phyloP scores from a whole-genome alignment of 2,888 invertebrate species.

The Heliconius hortense region DNA sequence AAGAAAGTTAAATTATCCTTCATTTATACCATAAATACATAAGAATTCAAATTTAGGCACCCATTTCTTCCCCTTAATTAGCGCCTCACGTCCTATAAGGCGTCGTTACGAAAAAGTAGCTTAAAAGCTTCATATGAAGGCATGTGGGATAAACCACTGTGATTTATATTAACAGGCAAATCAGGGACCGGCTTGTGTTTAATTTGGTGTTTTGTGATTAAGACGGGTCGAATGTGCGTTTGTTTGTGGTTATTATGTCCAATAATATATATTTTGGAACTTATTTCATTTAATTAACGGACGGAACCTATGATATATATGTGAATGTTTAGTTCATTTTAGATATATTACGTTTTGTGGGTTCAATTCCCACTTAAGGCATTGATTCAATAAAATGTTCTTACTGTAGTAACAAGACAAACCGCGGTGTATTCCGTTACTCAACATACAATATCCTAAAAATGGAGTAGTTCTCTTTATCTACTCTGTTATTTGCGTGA shows the following conservation, averaged over 20 bases:
- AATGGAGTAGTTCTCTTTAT: too few relatives aligned
- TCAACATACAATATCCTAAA: background rate
- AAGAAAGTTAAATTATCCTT: background rate
- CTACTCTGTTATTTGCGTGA: too few relatives aligned
- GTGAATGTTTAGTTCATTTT: too few relatives aligned
- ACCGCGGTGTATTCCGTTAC: background rate
- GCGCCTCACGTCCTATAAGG: constrained; percentile 37
- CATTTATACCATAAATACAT: background rate
- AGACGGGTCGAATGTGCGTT: constrained; percentile 7
- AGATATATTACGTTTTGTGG: too few relatives aligned
- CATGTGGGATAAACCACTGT: constrained; percentile 49
- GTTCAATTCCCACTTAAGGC: too few relatives aligned
- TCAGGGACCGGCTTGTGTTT: constrained; percentile 27
- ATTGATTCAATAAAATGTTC: too few relatives aligned
- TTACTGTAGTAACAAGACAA: background rate
- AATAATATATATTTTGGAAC: background rate
- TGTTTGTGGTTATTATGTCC: background rate
- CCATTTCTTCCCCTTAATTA: constrained; percentile 37
- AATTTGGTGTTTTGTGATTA: constrained; percentile 37
- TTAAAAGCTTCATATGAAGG: constrained; percentile 45
- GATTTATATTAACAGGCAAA: constrained; percentile 42
- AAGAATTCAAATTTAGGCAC: background rate
- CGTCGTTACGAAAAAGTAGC: constrained; percentile 49
- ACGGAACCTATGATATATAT: background rate
- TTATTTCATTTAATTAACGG: background rate